These are phyloP conservation scores for Globicephala melas DNA, from an alignment of 2,113 vertebrate species.

Conservation along the genomic window DNA sequence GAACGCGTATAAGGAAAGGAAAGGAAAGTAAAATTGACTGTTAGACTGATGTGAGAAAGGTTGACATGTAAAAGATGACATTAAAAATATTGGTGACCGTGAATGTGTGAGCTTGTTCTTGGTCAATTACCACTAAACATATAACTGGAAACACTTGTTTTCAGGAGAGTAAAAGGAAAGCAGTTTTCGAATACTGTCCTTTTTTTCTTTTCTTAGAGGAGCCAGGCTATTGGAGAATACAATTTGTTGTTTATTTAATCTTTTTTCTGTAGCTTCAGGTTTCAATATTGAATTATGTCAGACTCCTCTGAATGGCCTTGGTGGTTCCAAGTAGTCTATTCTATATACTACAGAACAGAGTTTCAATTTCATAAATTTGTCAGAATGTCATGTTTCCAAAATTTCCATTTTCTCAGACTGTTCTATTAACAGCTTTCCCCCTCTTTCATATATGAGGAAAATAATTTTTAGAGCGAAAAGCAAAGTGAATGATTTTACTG, in stretches of 20 bases:
- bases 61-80: neutral
- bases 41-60: neutral
- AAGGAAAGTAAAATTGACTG: neutral
- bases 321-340: neutral
- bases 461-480: neutral
- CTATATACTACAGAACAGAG: neutral
- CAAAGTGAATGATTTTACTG: neutral
- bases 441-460: neutral
- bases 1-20: neutral
- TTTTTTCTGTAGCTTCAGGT: neutral
- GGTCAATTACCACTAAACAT: neutral
- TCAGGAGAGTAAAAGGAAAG: neutral
- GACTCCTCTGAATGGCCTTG: neutral
- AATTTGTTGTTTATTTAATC: neutral
- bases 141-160: neutral
- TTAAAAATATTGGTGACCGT: neutral
- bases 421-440: neutral
- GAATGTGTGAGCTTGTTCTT: neutral
- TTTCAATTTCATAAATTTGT: conserved; percentile 18
- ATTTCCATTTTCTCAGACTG: neutral
- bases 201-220: neutral
- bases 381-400: neutral
- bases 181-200: neutral
- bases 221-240: neutral
- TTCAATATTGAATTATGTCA: neutral